A percentile compares a stretch with the other conserved stretches of the same genome.
These are phyloP conservation scores for Globodera rostochiensis DNA, from an alignment of 1,140 invertebrate genomes.

Conservation along the genomic window DNA sequence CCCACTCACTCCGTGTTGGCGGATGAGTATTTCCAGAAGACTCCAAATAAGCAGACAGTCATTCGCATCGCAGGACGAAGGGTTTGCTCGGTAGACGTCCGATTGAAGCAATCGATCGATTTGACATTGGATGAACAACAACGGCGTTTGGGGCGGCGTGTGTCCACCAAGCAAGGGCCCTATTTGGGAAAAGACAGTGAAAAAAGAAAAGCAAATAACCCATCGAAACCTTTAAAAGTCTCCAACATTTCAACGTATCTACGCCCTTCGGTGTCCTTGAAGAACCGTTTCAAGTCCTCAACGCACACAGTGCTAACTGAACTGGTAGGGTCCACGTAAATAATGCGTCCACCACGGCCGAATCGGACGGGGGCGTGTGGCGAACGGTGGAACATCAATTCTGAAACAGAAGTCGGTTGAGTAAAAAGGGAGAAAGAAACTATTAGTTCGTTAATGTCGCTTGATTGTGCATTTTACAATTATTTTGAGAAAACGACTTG, in stretches of 20 bases:
- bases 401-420: conserved; percentile 32
- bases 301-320: conserved; percentile 44
- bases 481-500: too few species aligned
- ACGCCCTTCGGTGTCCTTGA: conserved; percentile 15
- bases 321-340: conserved; percentile 46
- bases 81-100: conserved; percentile 52
- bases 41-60: conserved; percentile 57
- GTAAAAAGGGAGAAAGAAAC: not conserved
- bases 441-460: too few species aligned
- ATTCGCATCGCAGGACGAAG: conserved; percentile 48
- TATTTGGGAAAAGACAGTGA: conserved; percentile 12
- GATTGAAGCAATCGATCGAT: conserved; percentile 46
- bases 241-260: conserved; percentile 49
- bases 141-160: conserved; percentile 49
- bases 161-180: conserved; percentile 44
- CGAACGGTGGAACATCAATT: conserved; percentile 49
- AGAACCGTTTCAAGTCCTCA: conserved; percentile 46
- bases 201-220: not conserved
- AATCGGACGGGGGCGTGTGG: conserved; percentile 45
- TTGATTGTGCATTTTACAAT: too few species aligned
- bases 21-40: conserved; percentile 49
- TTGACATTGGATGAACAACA: conserved; percentile 51
- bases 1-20: conserved; percentile 48
- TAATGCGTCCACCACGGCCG: conserved; percentile 36
- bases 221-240: conserved; percentile 45